A percentile compares a stretch with the other conserved stretches of the same genome.
phyloP scores from a whole-genome alignment of 1,140 invertebrate species.

The Diachasmimorpha longicaudata region DNA sequence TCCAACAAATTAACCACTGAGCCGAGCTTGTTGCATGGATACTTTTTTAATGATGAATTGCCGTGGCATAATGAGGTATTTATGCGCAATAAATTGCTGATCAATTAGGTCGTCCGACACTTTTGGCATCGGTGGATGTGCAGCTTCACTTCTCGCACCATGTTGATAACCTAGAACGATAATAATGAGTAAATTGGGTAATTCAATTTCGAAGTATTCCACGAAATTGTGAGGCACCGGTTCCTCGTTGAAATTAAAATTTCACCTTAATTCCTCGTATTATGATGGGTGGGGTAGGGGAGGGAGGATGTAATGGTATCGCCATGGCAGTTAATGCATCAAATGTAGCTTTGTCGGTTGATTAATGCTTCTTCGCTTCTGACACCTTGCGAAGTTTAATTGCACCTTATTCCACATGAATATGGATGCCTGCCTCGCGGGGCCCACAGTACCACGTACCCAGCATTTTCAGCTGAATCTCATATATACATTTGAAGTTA shows the following conservation, averaged over 20 bases:
- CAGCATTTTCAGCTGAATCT: neutral
- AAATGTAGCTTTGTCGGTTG: constrained; percentile 60
- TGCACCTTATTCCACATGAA: constrained; percentile 63
- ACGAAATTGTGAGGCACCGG: neutral
- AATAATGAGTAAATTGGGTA: neutral
- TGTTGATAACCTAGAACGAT: neutral
- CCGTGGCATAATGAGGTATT: constrained; percentile 38
- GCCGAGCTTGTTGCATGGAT: neutral
- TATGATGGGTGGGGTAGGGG: constrained; percentile 47
- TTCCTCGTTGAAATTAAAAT: constrained; percentile 48
- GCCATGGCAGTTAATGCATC: constrained; percentile 52
- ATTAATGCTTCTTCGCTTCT: constrained; percentile 59
- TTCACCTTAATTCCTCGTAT: constrained; percentile 52
- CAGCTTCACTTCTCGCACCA: neutral
- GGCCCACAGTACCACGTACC: constrained; percentile 15
- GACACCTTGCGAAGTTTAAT: constrained; percentile 62
- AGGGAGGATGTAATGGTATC: constrained; percentile 55
- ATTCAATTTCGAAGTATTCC: neutral
- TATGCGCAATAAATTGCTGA: constrained; percentile 37
- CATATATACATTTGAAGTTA: neutral
- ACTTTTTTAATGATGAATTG: constrained; percentile 39
- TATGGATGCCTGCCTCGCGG: constrained; percentile 60
- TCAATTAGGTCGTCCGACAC: constrained; percentile 35
- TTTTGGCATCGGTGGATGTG: neutral
- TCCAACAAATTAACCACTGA: constrained; percentile 33